Conservation (phyloP, 2,888 invertebrate genomes). For the Glaucopsyche alexis region DNA sequence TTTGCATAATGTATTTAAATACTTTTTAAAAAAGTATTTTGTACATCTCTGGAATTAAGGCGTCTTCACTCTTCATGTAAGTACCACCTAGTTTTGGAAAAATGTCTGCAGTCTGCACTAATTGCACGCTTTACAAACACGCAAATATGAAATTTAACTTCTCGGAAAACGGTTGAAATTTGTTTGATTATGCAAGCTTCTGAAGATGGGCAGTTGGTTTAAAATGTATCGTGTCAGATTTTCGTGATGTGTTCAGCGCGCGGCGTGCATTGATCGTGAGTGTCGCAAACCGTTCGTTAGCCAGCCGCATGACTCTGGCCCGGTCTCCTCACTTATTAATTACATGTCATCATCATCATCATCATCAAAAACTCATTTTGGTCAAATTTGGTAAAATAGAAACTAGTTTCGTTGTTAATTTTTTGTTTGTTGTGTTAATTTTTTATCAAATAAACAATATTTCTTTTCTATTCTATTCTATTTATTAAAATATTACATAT, state of each 20-base stretch:
- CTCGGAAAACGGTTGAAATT: neutral
- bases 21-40: too few relatives aligned
- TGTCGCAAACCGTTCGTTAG: constrained; percentile 30
- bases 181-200: neutral
- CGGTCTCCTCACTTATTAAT: constrained; percentile 12
- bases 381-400: too few relatives aligned
- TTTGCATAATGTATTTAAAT: too few relatives aligned
- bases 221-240: constrained; percentile 34
- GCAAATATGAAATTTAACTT: neutral
- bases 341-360: neutral
- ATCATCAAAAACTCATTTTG: constrained; percentile 5
- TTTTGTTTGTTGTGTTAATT: too few relatives aligned
- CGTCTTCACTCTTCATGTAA: neutral
- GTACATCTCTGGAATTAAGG: too few relatives aligned
- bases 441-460: too few relatives aligned
- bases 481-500: too few relatives aligned
- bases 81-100: neutral
- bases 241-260: constrained; percentile 49
- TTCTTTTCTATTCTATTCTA: too few relatives aligned
- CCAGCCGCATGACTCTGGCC: constrained; percentile 1
- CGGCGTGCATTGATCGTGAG: constrained; percentile 49
- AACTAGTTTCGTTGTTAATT: too few relatives aligned
- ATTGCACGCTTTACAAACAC: neutral
- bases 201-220: constrained; percentile 26
- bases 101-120: neutral